Base-by-base conservation (phyloP, 1,140 invertebrate species). In the Drosophila nasuta region DNA sequence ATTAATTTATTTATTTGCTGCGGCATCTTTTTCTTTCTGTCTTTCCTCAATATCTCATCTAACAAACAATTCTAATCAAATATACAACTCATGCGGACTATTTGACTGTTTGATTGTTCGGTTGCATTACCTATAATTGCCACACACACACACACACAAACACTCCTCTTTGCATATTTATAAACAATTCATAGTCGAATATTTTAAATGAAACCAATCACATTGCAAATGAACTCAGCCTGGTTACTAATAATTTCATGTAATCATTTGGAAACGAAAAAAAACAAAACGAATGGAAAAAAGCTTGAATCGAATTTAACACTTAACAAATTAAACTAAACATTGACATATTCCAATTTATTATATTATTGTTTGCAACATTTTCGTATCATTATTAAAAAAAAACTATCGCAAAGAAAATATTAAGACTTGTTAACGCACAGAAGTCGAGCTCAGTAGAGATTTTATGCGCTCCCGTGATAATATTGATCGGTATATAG, bases 191-290 rank as follows among this genome's bases (percentile, higher is more conserved):
- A 71, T 59, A 89, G 86, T 82, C 86, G 51, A 82, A 78, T 54
- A 77, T 89, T 66, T 66, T 92, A 17, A 81, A 91, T 49, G 91
- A 91, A 87, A 81, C 87, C 72, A 89, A 91, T 82, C 83, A 89
- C 69, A 77, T 91, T 62, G 81, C 91, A 62, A 82, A 85, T 56
- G 91, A 92, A 65, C 82, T 91, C 38, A 91, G 79, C 68, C 76
- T 92, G 58, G 81, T 92, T 76, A 91, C 91, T 56, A 92, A 92
- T 79, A 91, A 92, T 80, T 92, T 92, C 72, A 92, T 92, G 89
- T 92, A 83, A 89, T 75, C 67, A 65, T 62, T 81, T 56, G 43
- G 38, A 65, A 52, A 43, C 45, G 15, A 64, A 38, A 48, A 25
- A 20, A 54, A 54, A 45, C 41, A 17, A 70, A 65, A 46, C 45